phyloP scores from a whole-genome alignment of 2,797 vertebrate species.

The Semotilus atromaculatus region DNA sequence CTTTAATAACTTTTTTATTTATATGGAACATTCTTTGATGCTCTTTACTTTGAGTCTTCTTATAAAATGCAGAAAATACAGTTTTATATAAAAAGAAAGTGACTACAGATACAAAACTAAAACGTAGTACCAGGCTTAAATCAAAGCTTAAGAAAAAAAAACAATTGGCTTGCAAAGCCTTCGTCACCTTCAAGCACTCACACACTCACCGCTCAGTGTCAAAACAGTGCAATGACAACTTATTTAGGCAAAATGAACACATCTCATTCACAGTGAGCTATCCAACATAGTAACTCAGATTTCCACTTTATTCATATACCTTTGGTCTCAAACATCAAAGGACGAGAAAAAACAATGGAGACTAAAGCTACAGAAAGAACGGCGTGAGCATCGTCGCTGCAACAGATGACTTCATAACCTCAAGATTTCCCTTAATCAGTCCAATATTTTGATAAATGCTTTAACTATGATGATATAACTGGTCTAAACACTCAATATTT shows the following conservation, averaged over 20 bases:
- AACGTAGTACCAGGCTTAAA: constrained; percentile 56
- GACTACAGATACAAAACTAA: constrained; percentile 58
- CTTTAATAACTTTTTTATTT: constrained; percentile 54
- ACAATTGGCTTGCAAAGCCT: constrained; percentile 51
- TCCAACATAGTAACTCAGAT: constrained; percentile 15
- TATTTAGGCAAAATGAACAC: constrained; percentile 49
- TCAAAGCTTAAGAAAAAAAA: constrained; percentile 48
- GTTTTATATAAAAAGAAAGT: constrained; percentile 58
- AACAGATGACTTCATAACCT: constrained; percentile 25
- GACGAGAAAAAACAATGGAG: constrained; percentile 25
- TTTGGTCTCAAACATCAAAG: constrained; percentile 62
- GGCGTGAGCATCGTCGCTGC: constrained; percentile 16
- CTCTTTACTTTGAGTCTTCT: constrained; percentile 58
- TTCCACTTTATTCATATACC: constrained; percentile 36
- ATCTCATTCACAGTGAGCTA: constrained; percentile 38
- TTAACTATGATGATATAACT: constrained; percentile 1
- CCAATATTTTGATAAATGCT: neutral
- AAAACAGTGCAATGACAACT: constrained; percentile 61
- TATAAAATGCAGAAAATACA: constrained; percentile 65
- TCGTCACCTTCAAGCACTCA: constrained; percentile 51
- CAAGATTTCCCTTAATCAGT: constrained; percentile 16
- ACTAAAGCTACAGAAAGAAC: constrained; percentile 14
- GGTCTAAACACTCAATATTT: neutral
- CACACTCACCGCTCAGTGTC: constrained; percentile 47
- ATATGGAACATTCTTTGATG: constrained; percentile 56